Conservation (phyloP, 2,888 invertebrate species). For the Tolmerus cingulatus region DNA sequence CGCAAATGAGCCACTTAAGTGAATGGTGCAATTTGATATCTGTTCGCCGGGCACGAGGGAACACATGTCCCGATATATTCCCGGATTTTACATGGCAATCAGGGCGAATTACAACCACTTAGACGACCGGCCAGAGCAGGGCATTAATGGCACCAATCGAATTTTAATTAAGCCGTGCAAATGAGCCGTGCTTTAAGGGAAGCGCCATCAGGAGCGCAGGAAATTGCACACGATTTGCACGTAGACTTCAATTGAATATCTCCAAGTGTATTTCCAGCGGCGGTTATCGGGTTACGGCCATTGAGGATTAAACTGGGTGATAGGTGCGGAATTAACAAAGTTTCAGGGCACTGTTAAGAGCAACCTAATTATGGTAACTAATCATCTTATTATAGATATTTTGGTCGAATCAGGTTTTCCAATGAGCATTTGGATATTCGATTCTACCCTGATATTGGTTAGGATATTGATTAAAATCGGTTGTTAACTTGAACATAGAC, state of each 20-base stretch:
- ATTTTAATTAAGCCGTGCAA: not conserved
- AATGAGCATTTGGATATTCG: not conserved
- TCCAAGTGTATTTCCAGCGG: not conserved
- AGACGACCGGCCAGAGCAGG: not conserved
- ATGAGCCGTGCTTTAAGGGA: not conserved
- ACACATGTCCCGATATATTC: constrained; percentile 17
- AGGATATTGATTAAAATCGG: not conserved
- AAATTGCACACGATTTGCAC: not conserved
- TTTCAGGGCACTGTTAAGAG: not conserved
- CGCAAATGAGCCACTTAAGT: constrained; percentile 9
- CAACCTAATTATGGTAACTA: not conserved
- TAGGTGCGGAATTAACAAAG: not conserved
- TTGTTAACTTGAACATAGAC: too few species aligned
- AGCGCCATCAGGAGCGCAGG: not conserved
- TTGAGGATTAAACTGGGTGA: not conserved
- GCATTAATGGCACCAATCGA: not conserved
- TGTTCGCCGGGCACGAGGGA: not conserved
- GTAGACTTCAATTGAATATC: not conserved
- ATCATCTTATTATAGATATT: not conserved
- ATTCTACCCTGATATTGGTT: not conserved
- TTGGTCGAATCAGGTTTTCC: not conserved
- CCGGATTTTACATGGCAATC: constrained; percentile 18
- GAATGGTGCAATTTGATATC: constrained; percentile 1
- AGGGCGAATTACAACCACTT: constrained; percentile 3
- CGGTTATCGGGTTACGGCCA: not conserved